Base-by-base conservation (phyloP, 2,797 vertebrate genomes). In the Sciurus vulgaris region DNA sequence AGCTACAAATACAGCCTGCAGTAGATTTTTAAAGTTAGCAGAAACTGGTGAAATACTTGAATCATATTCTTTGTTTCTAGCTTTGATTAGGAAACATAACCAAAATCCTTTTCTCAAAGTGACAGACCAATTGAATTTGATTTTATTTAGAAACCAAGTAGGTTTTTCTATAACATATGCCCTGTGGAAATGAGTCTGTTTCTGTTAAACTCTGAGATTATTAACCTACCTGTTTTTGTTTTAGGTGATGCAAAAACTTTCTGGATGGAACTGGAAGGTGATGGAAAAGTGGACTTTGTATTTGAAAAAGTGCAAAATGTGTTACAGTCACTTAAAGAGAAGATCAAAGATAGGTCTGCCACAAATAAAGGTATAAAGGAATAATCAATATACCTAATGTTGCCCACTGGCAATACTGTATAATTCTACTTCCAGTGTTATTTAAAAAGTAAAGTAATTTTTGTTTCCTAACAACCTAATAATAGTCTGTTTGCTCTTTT, bases 321-420 rank as follows among this genome's bases (percentile, higher is more conserved):
- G 35, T 90, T 99, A 41, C 92, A 97, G 0, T 94, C 98, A 73
- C 98, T 99, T 85, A 99, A 99, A 96, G 95, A 97, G 24, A 98
- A 98, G 79, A 99, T 99, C 95, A 99, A 99, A 98, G 98, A 97
- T 83, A 98, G 98, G 94, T 98, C 98, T 0, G 99, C 99, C 41
- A 99, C 99, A 70, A 98, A 99, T 73, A 97, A 98, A 99, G 99
- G 99, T 99, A 93, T 73, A 94, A 97, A 96, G 28, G 41, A n/a
- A n/a, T 89, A 86, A 89, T 89, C 5, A 89, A 10, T 81, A 85
- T 7, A 17, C 76, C 69, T 84, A 89, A 51, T 92, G 24, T 70
- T 82, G 44, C 13, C 18, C 41, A 41, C 47, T 92, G 35, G 9
- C 18, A 47, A 10, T 78, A 33, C 6, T 78, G 67, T 92, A 15